Base-by-base conservation (phyloP, 2,888 invertebrate species). In the Drosophila yooni region DNA sequence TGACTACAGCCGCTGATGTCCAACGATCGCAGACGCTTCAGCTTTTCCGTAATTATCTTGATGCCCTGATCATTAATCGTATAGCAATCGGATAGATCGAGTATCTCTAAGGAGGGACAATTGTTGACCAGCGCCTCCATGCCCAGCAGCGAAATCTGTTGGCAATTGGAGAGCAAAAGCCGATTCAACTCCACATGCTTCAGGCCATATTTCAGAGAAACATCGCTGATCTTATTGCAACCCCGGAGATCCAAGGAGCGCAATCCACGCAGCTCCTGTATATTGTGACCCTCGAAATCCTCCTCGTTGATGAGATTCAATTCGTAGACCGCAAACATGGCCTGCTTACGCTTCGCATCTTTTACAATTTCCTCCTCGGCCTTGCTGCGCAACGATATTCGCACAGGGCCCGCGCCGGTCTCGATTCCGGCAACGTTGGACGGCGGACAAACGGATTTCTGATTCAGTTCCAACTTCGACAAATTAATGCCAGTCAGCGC, bases 191-290 rank as follows among this genome's bases (percentile, higher is more conserved):
- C 96, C 58, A 94, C 94, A 85, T 96, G 96, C 71, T 94, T 94
- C 74, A 96, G 94, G 46, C 96, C 95, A 83, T 96, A 95, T 72
- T 94, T 95, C 13, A 97, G 90, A 74, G 96, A 96, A 0, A 96
- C 95, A 92, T 97, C 96, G 25, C 96, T 95, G 61, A 97, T 95
- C 91, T 94, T 95, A 78, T 95, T 95, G 89, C 96, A 96, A 1
- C 95, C 95, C 69, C 95, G 94, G 21, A 97, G 93, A 89, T 96
- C 95, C 8, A 97, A 93, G 56, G 94, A 94, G 70, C 93, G 94
- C 3, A 97, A 93, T 0, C 94, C 93, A 75, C 93, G 94, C 18
- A 95, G 84, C 38, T 94, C 93, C 38, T 94, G 94, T 69, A 95
- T 93, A 10, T 95, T 95, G 83, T 94, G 94, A 2, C 93, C 92